A percentile compares a stretch with the other conserved stretches of the same genome.
Evolutionary conservation across 2,113 vertebrate genomes (phyloP).

Genomic region (Hydrolagus affinis): DNA sequence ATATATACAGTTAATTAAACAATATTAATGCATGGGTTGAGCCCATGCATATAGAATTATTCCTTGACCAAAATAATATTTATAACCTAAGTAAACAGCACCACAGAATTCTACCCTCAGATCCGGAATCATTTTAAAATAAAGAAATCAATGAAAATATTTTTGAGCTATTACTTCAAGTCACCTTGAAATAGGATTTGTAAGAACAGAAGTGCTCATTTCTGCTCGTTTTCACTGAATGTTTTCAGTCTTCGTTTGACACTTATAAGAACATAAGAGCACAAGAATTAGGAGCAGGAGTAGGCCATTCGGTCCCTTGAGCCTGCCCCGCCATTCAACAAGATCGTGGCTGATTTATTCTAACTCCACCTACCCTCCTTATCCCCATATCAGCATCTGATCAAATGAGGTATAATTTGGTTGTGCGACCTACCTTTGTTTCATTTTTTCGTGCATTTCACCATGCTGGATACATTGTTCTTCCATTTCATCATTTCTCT

Average conservation of each 20-base stretch:
- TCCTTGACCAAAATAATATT: neutral
- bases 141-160: neutral
- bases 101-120: neutral
- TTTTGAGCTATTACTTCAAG: neutral
- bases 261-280: no score
- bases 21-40: neutral
- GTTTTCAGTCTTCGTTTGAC: neutral
- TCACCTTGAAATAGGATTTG: neutral
- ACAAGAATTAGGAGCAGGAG: no score
- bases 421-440: constrained; percentile 63
- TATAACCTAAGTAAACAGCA: neutral
- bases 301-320: no score
- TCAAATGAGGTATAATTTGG: neutral
- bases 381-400: neutral
- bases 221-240: neutral
- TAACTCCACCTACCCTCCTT: no score
- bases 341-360: no score
- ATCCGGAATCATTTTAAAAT: neutral
- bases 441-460: constrained; percentile 80
- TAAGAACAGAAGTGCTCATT: neutral
- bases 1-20: neutral
- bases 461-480: constrained; percentile 85
- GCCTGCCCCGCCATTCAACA: no score
- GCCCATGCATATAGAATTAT: neutral
- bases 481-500: constrained; percentile 72